These are phyloP conservation scores for Calliphora vomitoria DNA, from an alignment of 2,888 invertebrate species.

Conservation along the genomic window DNA sequence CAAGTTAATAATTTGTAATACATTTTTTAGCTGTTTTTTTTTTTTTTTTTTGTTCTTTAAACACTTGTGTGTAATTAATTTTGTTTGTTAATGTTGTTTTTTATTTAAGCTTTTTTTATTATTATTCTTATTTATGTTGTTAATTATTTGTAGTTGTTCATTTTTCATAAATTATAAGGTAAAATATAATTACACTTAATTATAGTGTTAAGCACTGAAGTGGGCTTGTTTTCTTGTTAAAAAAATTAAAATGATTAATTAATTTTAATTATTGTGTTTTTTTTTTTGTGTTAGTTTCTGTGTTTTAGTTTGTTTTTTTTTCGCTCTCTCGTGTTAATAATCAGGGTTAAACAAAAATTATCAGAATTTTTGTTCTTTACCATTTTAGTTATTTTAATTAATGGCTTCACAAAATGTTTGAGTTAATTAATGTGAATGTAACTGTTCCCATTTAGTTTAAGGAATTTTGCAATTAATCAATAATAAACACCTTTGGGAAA, in stretches of 20 bases:
- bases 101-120: conserved; percentile 7
- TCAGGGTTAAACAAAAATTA: conserved; percentile 36
- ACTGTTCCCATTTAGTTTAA: conserved; percentile 24
- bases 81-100: conserved; percentile 34
- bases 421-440: conserved; percentile 21
- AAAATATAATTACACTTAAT: conserved; percentile 73
- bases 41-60: conserved; percentile 44
- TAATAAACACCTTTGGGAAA: neutral
- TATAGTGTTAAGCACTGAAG: conserved; percentile 66
- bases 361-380: neutral
- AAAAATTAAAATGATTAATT: conserved; percentile 69
- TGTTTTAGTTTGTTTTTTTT: neutral
- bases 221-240: conserved; percentile 66
- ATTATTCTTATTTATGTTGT: conserved; percentile 63
- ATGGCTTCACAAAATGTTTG: conserved; percentile 4
- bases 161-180: conserved; percentile 68
- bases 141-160: conserved; percentile 69
- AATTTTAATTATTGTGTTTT: conserved; percentile 41
- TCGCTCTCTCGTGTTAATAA: conserved; percentile 11
- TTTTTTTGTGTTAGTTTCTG: conserved; percentile 2
- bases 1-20: conserved; percentile 64
- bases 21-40: neutral
- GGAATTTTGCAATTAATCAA: conserved; percentile 30
- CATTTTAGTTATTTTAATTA: conserved; percentile 32
- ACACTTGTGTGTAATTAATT: conserved; percentile 71